phyloP scores from a whole-genome alignment of 1,140 invertebrate species.

The Bombus pascuorum region DNA sequence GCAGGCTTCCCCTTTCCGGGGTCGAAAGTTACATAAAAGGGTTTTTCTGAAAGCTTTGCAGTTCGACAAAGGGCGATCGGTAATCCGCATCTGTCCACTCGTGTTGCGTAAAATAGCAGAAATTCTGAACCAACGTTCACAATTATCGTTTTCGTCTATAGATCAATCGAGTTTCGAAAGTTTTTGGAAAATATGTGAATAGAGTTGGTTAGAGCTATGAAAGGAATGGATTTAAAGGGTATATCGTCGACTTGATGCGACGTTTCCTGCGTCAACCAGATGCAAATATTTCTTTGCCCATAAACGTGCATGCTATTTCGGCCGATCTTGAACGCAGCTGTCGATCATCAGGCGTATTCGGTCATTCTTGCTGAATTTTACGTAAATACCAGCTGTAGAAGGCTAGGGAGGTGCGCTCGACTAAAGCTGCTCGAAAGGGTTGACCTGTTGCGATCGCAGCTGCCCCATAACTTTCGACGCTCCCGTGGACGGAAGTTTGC shows the following conservation, averaged over 20 bases:
- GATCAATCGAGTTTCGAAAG: background rate
- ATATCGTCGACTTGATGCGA: conserved; percentile 44
- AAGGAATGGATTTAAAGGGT: background rate
- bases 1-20: background rate
- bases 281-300: conserved; percentile 54
- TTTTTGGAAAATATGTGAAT: no score
- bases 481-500: conserved; percentile 24
- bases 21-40: background rate
- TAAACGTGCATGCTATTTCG: background rate
- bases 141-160: background rate
- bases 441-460: conserved; percentile 74
- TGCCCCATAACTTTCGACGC: conserved; percentile 30
- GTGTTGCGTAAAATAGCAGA: conserved; percentile 36
- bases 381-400: conserved; percentile 76
- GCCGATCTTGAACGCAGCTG: conserved; percentile 43
- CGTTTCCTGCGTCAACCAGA: conserved; percentile 33
- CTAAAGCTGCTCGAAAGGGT: conserved; percentile 61
- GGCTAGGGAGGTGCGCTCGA: conserved; percentile 38
- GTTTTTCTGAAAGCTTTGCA: background rate
- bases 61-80: conserved; percentile 30
- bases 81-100: conserved; percentile 47
- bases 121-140: background rate
- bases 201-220: background rate
- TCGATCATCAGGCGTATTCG: conserved; percentile 48
- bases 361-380: conserved; percentile 69